These are phyloP conservation scores for Liasis olivaceus DNA, from an alignment of 2,797 vertebrate genomes.

Conservation along the genomic window DNA sequence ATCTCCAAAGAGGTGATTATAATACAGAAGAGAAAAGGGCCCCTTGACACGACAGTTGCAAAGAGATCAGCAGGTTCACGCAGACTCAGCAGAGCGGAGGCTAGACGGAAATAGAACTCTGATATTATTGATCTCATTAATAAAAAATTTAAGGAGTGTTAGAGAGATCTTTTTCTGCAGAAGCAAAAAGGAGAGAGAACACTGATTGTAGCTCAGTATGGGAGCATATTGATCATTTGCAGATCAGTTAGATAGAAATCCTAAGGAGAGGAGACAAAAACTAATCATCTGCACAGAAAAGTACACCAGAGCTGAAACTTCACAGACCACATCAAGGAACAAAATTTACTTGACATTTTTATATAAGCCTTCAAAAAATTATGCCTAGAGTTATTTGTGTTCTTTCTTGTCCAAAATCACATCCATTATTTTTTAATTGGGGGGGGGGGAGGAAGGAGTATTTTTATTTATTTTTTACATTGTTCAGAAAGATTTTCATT, in stretches of 20 bases:
- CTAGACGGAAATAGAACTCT: conserved; percentile 47
- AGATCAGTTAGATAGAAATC: conserved; percentile 45
- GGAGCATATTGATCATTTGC: conserved; percentile 46
- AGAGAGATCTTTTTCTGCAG: conserved; percentile 11
- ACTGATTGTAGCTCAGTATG: conserved; percentile 41
- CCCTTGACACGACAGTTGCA: conserved; percentile 37
- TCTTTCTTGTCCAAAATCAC: neutral
- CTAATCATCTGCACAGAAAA: conserved; percentile 9
- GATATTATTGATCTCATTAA: conserved; percentile 62
- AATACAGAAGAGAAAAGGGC: conserved; percentile 9
- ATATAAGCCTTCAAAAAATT: neutral
- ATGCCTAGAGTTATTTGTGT: neutral
- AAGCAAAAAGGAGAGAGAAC: conserved; percentile 48
- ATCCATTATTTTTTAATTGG: neutral
- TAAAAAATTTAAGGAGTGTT: conserved; percentile 61
- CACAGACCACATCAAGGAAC: conserved; percentile 18
- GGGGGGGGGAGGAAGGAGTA: neutral
- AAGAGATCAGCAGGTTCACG: conserved; percentile 21
- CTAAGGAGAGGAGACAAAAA: conserved; percentile 26
- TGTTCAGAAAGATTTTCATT: neutral
- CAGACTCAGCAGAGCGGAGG: conserved; percentile 40
- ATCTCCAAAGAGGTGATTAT: conserved; percentile 57
- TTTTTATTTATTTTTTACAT: neutral
- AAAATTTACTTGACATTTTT: conserved; percentile 7
- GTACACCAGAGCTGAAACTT: conserved; percentile 19